Evolutionary conservation across 2,888 invertebrate genomes (phyloP).

Genomic region (Dasypogon diadema): DNA sequence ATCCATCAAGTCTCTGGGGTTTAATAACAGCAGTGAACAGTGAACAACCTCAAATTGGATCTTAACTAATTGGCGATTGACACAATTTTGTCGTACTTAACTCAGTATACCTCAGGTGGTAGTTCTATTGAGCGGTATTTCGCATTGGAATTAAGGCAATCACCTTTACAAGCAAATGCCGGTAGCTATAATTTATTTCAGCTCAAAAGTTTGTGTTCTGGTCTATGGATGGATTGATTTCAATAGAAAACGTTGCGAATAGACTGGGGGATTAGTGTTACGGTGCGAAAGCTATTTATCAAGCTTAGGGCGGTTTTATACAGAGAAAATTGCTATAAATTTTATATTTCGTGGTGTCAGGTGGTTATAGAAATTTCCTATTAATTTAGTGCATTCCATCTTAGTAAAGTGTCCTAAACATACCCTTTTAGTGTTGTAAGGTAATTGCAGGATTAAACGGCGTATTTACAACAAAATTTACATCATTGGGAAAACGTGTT

Average conservation of each 20-base stretch:
- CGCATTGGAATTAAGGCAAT: neutral
- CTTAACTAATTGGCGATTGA: slow-evolving; percentile 33
- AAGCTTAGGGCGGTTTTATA: too few species aligned
- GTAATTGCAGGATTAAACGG: too few species aligned
- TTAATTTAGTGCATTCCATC: too few species aligned
- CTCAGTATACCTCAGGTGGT: neutral
- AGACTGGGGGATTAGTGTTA: neutral
- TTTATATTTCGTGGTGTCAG: too few species aligned
- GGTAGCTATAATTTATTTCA: slow-evolving; percentile 1
- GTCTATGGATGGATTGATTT: neutral
- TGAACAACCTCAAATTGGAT: slow-evolving; percentile 41
- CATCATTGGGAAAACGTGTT: too few species aligned
- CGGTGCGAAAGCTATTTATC: too few species aligned
- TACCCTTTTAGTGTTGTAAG: too few species aligned
- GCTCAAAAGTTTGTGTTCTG: neutral
- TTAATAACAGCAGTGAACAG: slow-evolving; percentile 9
- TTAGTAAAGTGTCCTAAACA: too few species aligned
- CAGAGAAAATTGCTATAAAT: too few species aligned
- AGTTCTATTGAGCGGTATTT: neutral
- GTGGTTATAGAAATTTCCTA: too few species aligned
- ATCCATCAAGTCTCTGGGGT: neutral
- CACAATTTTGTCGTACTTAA: slow-evolving; percentile 12
- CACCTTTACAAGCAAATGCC: neutral
- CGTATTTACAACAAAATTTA: too few species aligned
- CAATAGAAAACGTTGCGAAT: neutral